Evolutionary conservation across 2,797 vertebrate genomes (phyloP).

Genomic region (Botia almorhae): DNA sequence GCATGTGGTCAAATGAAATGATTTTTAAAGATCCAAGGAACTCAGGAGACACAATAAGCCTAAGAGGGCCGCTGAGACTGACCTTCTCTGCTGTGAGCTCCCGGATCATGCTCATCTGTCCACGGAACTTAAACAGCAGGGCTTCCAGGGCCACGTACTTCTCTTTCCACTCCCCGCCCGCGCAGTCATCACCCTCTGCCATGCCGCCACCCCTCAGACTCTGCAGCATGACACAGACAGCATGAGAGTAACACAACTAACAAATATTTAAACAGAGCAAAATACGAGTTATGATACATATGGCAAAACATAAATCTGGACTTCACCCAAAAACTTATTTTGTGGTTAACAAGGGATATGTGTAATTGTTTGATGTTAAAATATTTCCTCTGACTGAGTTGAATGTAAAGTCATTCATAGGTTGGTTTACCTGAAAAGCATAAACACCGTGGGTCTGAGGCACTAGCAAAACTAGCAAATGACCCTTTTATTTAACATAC

Average conservation of each 20-base stretch:
- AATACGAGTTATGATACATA: neutral
- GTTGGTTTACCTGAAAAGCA: too few relatives aligned
- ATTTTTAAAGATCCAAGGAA: conserved; percentile 24
- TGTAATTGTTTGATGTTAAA: too few relatives aligned
- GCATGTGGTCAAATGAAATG: conserved; percentile 34
- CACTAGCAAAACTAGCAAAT: too few relatives aligned
- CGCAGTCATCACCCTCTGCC: conserved; percentile 86
- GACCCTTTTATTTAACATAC: too few relatives aligned
- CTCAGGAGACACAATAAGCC: neutral
- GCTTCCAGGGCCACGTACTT: conserved; percentile 91
- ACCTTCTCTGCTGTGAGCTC: conserved; percentile 96
- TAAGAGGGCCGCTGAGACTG: conserved; percentile 26
- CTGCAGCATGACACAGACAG: conserved; percentile 26
- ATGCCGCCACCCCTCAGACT: conserved; percentile 68
- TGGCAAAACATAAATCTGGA: too few relatives aligned
- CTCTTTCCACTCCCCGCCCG: conserved; percentile 92
- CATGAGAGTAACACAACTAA: conserved; percentile 11
- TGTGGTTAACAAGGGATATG: too few relatives aligned
- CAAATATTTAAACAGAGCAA: neutral
- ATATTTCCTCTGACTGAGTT: too few relatives aligned
- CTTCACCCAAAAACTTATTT: too few relatives aligned
- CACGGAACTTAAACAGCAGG: conserved; percentile 93
- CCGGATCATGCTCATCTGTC: conserved; percentile 94
- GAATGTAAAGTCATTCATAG: too few relatives aligned
- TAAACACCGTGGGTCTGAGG: too few relatives aligned